Conservation (phyloP, 2,113 vertebrate species). For the Malurus cyaneus region DNA sequence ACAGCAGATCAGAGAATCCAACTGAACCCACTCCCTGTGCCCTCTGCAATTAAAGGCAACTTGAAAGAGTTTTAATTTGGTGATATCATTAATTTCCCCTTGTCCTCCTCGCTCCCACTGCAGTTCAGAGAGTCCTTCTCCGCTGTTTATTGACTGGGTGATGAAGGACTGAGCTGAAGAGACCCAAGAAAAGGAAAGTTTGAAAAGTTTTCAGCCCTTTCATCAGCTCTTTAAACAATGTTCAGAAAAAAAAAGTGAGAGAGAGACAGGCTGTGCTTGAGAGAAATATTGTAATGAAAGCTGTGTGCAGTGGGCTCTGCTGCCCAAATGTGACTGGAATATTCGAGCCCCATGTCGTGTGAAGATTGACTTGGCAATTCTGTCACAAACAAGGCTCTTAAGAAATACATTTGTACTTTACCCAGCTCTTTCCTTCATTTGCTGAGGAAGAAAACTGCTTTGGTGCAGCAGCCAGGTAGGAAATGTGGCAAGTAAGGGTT, state of each 20-base stretch:
- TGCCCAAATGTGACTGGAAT: constrained; percentile 24
- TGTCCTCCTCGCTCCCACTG: background rate
- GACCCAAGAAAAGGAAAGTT: constrained; percentile 42
- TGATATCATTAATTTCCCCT: constrained; percentile 47
- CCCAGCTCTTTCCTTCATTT: background rate
- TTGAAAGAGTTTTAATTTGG: constrained; percentile 40
- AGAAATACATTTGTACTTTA: background rate
- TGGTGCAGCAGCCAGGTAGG: background rate
- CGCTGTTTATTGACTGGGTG: constrained; percentile 8
- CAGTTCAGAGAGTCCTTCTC: constrained; percentile 42
- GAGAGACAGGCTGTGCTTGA: background rate
- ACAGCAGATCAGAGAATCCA: constrained; percentile 1
- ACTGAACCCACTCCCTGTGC: background rate
- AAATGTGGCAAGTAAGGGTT: background rate
- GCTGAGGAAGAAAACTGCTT: background rate
- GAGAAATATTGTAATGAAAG: constrained; percentile 2
- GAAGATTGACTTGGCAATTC: background rate
- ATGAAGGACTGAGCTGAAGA: constrained; percentile 36
- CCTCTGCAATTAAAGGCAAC: constrained; percentile 52
- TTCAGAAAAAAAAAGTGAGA: constrained; percentile 35
- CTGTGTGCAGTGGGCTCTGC: background rate
- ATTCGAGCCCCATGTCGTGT: background rate
- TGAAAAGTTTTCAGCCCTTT: constrained; percentile 52
- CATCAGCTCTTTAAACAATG: constrained; percentile 59
- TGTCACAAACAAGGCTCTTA: background rate